Conservation (phyloP, 2,888 invertebrate genomes). For the Andrena hattorfiana region DNA sequence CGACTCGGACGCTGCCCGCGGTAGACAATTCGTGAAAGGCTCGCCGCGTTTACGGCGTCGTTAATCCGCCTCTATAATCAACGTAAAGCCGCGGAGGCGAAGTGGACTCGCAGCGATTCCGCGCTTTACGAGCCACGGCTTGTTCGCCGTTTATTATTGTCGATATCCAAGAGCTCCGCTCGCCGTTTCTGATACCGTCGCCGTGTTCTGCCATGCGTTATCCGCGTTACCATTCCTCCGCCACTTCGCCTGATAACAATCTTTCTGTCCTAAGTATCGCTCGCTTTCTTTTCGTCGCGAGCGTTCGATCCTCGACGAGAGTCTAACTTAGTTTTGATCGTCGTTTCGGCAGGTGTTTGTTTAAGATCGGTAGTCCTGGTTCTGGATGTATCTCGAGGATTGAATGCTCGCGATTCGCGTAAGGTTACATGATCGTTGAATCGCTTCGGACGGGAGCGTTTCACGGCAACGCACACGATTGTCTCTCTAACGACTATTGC, state of each 20-base stretch:
- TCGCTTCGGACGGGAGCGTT: constrained; percentile 57
- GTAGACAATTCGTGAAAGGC: constrained; percentile 64
- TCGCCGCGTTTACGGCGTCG: constrained; percentile 66
- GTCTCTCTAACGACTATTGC: constrained; percentile 82
- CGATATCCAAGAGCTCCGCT: constrained; percentile 39
- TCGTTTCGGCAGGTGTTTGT: neutral
- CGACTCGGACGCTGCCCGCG: constrained; percentile 13
- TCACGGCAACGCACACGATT: constrained; percentile 72
- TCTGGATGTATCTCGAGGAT: neutral
- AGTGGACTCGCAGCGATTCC: constrained; percentile 53
- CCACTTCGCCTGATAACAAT: neutral
- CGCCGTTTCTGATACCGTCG: constrained; percentile 32
- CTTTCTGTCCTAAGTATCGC: neutral
- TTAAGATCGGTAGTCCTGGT: neutral
- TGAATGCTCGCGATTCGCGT: neutral
- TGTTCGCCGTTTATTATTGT: constrained; percentile 58
- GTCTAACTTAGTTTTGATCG: neutral
- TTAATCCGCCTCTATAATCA: constrained; percentile 71
- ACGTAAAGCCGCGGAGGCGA: constrained; percentile 56
- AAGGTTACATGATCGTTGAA: neutral
- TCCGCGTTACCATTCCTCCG: neutral
- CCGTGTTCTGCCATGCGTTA: constrained; percentile 48
- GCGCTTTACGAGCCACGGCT: constrained; percentile 62
- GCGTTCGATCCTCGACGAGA: neutral
- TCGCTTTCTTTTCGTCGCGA: neutral